phyloP scores from a whole-genome alignment of 2,113 vertebrate species.

The Sclerurus mexicanus region DNA sequence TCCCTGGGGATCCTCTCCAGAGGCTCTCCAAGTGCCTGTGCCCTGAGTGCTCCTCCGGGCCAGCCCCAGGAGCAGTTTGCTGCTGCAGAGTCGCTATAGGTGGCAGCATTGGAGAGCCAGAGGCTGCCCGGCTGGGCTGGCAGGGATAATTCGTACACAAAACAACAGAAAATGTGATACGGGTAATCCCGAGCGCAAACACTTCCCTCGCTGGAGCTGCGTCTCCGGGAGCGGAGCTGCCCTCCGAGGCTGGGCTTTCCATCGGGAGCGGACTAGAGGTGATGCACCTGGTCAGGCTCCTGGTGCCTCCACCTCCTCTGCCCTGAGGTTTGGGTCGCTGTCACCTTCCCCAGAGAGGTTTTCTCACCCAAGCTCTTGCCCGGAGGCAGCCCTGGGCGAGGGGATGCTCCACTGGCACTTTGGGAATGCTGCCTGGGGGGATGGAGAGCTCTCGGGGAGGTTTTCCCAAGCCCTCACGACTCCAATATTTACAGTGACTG shows the following conservation, averaged over 20 bases:
- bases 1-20: background rate
- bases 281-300: fast-evolving
- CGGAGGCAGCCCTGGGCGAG: background rate
- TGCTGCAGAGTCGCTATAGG: slow-evolving; percentile 31
- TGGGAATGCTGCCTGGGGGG: fast-evolving
- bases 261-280: fast-evolving
- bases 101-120: slow-evolving; percentile 66
- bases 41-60: fast-evolving
- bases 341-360: background rate
- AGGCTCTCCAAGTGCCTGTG: fast-evolving
- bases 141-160: background rate
- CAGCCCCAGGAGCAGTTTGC: background rate
- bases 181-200: background rate
- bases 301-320: background rate
- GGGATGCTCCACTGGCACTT: fast-evolving
- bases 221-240: no score
- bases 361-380: background rate
- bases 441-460: background rate
- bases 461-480: background rate
- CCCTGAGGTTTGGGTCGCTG: fast-evolving
- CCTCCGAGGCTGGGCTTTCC: background rate
- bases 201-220: background rate
- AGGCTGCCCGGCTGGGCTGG: background rate
- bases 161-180: background rate
- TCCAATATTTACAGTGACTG: background rate